Conservation (phyloP, 2,888 invertebrate genomes). For the Drosophila aldrichi region DNA sequence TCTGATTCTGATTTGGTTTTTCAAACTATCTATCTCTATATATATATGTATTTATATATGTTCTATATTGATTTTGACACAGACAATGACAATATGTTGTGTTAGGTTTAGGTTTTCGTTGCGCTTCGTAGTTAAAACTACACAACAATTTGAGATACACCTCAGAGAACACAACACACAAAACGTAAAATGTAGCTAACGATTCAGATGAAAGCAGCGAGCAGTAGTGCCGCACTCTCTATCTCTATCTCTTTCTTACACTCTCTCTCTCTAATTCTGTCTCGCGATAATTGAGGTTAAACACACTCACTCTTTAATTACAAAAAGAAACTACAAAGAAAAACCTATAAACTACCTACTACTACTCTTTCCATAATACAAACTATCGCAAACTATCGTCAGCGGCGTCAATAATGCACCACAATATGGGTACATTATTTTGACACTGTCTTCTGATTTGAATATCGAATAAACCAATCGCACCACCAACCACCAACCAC, state of each 20-base stretch:
- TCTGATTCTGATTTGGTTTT: conserved; percentile 56
- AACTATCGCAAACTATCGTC: conserved; percentile 75
- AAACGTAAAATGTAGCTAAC: conserved; percentile 37
- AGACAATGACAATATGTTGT: conserved; percentile 40
- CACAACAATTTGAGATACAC: conserved; percentile 44
- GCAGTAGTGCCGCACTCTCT: conserved; percentile 48
- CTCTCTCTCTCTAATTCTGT: conserved; percentile 23
- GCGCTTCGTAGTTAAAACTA: conserved; percentile 51
- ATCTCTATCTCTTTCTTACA: not conserved
- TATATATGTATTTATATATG: conserved; percentile 12
- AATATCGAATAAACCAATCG: conserved; percentile 76
- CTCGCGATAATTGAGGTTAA: conserved; percentile 28
- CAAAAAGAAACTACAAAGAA: conserved; percentile 41
- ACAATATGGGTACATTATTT: conserved; percentile 85
- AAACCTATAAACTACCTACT: conserved; percentile 53
- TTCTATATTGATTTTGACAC: conserved; percentile 54
- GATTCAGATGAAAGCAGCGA: conserved; percentile 27
- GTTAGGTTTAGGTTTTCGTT: conserved; percentile 44
- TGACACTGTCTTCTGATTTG: conserved; percentile 86
- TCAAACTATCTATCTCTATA: conserved; percentile 29
- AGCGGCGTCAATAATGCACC: conserved; percentile 82
- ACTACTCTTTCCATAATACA: conserved; percentile 80
- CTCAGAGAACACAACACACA: conserved; percentile 43
- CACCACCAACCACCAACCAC: conserved; percentile 55
- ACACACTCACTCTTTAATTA: conserved; percentile 50